phyloP scores from a whole-genome alignment of 2,888 invertebrate species.

The Conomelus anceps region DNA sequence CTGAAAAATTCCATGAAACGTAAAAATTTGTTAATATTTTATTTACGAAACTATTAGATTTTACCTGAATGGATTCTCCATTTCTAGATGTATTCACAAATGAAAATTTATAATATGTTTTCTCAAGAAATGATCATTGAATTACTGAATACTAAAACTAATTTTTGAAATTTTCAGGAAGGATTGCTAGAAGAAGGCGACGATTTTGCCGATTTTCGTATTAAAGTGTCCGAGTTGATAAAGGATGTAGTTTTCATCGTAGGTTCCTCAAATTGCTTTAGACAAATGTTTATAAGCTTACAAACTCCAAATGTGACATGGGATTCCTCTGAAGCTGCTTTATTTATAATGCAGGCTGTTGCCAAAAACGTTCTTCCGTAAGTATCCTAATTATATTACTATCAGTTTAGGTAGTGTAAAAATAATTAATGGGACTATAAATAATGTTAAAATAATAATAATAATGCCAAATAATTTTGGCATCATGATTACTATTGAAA shows the following conservation, averaged over 20 bases:
- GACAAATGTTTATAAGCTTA: constrained; percentile 79
- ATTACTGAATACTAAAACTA: neutral
- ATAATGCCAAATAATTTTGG: too few species aligned
- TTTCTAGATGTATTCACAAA: too few species aligned
- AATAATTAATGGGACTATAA: too few species aligned
- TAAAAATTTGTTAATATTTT: too few species aligned
- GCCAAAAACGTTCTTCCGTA: constrained; percentile 92
- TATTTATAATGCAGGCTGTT: constrained; percentile 92
- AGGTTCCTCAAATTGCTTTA: constrained; percentile 84
- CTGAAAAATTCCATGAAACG: too few species aligned
- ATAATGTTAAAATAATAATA: too few species aligned
- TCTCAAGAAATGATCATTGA: neutral
- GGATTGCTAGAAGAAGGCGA: constrained; percentile 76
- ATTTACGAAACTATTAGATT: too few species aligned
- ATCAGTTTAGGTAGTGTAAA: constrained; percentile 2
- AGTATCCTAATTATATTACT: constrained; percentile 42
- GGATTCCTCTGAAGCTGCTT: constrained; percentile 89
- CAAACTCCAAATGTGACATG: constrained; percentile 68
- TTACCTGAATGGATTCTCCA: neutral
- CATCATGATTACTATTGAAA: too few species aligned
- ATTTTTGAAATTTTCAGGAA: constrained; percentile 46
- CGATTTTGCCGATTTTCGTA: constrained; percentile 78
- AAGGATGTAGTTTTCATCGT: constrained; percentile 96
- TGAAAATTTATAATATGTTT: too few species aligned
- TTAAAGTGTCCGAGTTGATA: constrained; percentile 83